Evolutionary conservation across 35 echinoderm and acorn worm genomes (phyloP).

Genomic region (Acanthaster planci): DNA sequence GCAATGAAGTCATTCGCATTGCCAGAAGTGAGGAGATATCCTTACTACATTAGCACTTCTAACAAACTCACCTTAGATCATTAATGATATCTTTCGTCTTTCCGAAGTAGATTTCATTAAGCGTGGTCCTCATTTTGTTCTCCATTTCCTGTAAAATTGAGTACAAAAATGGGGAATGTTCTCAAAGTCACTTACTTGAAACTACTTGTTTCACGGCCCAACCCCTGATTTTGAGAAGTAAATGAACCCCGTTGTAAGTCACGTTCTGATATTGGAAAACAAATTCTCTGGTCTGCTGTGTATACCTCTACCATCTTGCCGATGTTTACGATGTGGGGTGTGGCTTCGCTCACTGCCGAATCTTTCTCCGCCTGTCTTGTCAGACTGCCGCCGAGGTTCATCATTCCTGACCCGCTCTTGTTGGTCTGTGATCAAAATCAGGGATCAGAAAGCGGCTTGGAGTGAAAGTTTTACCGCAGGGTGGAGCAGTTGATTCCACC

Average conservation of each 20-base stretch:
- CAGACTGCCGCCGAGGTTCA: conserved; percentile 93
- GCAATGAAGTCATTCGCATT: no score
- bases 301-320: conserved; percentile 93
- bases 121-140: conserved; percentile 97
- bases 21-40: no score
- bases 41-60: no score
- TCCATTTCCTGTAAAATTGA: conserved; percentile 86
- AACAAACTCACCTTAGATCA: conserved; percentile 92
- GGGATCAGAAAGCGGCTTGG: no score
- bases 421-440: conserved; percentile 61
- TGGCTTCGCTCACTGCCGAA: conserved; percentile 35
- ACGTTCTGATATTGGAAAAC: not conserved
- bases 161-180: not conserved
- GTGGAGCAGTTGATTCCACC: no score
- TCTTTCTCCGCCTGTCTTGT: conserved; percentile 86
- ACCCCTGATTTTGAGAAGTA: not conserved
- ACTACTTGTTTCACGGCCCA: no score
- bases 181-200: no score
- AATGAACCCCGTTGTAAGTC: not conserved
- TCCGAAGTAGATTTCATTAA: conserved; percentile 99
- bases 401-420: conserved; percentile 85
- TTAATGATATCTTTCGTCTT: conserved; percentile 99
- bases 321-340: conserved; percentile 90
- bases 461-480: no score
- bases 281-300: not conserved